Base-by-base conservation (phyloP, 2,888 invertebrate genomes). In the Sarcophaga carnaria region DNA sequence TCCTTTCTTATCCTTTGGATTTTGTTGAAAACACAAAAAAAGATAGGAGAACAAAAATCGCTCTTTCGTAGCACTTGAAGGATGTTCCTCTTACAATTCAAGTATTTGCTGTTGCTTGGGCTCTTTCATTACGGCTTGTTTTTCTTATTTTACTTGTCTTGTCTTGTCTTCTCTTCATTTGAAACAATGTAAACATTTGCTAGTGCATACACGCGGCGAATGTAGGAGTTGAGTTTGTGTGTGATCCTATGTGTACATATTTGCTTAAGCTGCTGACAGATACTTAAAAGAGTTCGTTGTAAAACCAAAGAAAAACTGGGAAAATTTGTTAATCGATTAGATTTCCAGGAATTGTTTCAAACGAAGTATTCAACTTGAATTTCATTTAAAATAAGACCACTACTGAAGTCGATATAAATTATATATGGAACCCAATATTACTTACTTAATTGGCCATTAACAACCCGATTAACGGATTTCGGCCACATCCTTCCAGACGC, bases 31-130 rank as follows among this genome's bases (percentile, higher is more conserved):
- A 54, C 54, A 71, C 1, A 59, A 59, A 49, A 49, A 17, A 54
- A 4, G 8, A 37, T 64, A 69, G 69, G 67, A 27, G 79, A 79
- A 69, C 69, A 49, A 79, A 74, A 79, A 75, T 17, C 70, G 63
- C 66, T 70, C 84, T 85, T 70, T 74, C 54, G 75, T 12, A 37
- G 17, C 59, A 69, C 78, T 83, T 81, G 54, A 83, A 83, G 74
- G 22, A 83, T 75, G 45, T 77, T 83, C 63, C 74, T 74, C 83
- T 78, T 75, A 47, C 20, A 80, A 17, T 63, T 75, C 25, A 60
- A 67, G 63, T 71, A 59, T 63, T 67, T 72, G 59, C 69, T 63
- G 37, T 78, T 70, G 37, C 27, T 79, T 70, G 14, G 14, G 49
- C 67, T 59, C 45, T 49, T 59, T 4, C 14, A 49, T 49, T 49